A percentile compares a stretch with the other conserved stretches of the same genome.
Conservation (phyloP, 1,140 invertebrate species). For the Mya arenaria region DNA sequence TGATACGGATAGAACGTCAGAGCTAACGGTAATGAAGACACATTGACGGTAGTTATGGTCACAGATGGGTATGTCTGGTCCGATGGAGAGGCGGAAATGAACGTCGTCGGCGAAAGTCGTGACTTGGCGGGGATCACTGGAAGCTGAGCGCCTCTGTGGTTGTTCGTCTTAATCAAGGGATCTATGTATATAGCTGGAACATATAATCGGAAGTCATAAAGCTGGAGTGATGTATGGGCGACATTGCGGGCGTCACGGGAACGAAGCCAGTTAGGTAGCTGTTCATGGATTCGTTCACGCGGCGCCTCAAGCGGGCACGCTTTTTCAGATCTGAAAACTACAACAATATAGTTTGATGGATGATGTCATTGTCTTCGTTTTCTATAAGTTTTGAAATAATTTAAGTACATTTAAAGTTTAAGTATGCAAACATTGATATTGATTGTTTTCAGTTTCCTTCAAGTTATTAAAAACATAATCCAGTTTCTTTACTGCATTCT, state of each 20-base stretch:
- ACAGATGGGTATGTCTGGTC: too few species aligned
- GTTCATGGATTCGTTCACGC: conserved; percentile 49
- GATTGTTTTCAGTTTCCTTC: background rate
- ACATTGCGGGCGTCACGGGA: conserved; percentile 34
- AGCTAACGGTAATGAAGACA: too few species aligned
- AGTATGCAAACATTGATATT: background rate
- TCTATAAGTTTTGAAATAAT: background rate
- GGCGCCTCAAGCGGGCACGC: conserved; percentile 57
- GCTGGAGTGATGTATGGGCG: conserved; percentile 21
- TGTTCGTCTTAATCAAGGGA: conserved; percentile 35
- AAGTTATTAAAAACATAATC: background rate
- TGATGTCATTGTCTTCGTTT: background rate
- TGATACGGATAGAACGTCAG: too few species aligned
- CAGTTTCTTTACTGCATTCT: background rate
- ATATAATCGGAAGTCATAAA: conserved; percentile 28
- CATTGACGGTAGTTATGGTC: too few species aligned
- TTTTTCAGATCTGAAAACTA: conserved; percentile 48
- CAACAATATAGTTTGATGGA: background rate
- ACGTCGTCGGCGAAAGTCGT: conserved; percentile 28
- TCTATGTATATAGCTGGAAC: conserved; percentile 39
- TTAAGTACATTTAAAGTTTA: background rate
- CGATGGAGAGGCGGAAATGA: too few species aligned
- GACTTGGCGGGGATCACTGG: background rate
- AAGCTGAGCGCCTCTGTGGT: background rate
- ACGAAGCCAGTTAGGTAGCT: conserved; percentile 1